Percentiles rank a stretch among this genome's conserved stretches.
Evolutionary conservation across 2,888 invertebrate species (phyloP).

Genomic region (Drepanosiphum platanoidis): DNA sequence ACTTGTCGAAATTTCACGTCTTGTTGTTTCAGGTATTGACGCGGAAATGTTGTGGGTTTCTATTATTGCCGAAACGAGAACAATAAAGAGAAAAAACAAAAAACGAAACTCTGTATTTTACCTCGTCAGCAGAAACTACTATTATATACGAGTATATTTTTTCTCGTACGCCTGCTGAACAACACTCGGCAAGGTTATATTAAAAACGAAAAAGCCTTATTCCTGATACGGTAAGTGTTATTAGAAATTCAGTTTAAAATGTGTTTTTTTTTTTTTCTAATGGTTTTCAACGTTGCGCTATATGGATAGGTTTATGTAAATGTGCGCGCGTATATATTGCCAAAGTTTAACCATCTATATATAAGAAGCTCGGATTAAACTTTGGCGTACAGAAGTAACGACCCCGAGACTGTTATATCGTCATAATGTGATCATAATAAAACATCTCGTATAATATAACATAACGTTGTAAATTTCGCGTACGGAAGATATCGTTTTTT

Average conservation of each 20-base stretch:
- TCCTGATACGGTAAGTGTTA: constrained; percentile 48
- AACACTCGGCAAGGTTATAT: constrained; percentile 10
- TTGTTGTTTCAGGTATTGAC: too few relatives aligned
- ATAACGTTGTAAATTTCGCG: constrained; percentile 2
- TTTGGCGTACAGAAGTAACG: constrained; percentile 32
- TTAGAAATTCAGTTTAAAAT: constrained; percentile 48
- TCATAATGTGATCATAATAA: constrained; percentile 46
- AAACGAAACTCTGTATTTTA: neutral
- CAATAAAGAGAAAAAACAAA: neutral
- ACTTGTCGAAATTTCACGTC: too few relatives aligned
- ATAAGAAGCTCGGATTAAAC: constrained; percentile 54
- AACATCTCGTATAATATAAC: constrained; percentile 37
- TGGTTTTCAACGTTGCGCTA: constrained; percentile 31
- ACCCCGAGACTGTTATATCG: constrained; percentile 48
- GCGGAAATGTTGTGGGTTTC: too few relatives aligned
- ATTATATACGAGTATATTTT: neutral
- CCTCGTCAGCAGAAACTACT: constrained; percentile 16
- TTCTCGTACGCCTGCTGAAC: neutral
- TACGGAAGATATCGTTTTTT: constrained; percentile 13
- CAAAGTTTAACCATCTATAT: constrained; percentile 51
- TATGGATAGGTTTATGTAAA: constrained; percentile 53
- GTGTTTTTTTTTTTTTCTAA: constrained; percentile 40
- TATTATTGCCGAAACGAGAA: neutral
- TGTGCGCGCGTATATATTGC: constrained; percentile 58
- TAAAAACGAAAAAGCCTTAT: constrained; percentile 22